Evolutionary conservation across 2,113 vertebrate species (phyloP), one percentile per base, ranked within the genome.

Genomic region (Pholis gunnellus): DNA sequence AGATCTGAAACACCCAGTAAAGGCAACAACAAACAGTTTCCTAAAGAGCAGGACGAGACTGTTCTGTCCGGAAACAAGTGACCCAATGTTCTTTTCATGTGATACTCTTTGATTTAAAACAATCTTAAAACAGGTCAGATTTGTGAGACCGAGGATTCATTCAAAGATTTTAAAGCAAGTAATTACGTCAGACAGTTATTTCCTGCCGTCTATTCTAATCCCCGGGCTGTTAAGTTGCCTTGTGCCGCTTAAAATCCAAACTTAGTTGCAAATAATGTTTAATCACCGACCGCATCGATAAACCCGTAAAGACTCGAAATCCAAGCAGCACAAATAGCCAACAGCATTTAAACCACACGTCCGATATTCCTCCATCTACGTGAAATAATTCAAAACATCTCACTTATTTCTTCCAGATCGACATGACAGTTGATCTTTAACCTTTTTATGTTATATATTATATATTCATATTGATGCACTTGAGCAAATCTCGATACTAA

Each of bases 401-500:
- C 36, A 72, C 56, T 34, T 5, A 6, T 48, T 56, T 42, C 25
- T 75, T 22, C 0, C 36, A 52, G 8, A 72, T 59, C 50, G 63
- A 68, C 68, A 56, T 70, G 80, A 68, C 65, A 72, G 68, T 8
- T 72, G 67, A 79, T 87, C 68, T 70, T 17, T 36, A 82, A 3
- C 36, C 5, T 76, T 42, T 87, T 81, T 31, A 77, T 72, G 46
- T 9, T 36, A 56, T 75, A 73, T 68, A 88, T 36, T 52, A 57
- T 27, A 75, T 80, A 84, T 88, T 87, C 50, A 84, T 52, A 60
- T 0, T 5, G 57, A 86, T 63, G 67, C 74, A 90, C 72, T 91
- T 93, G 86, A 93, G 22, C 50, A 75, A 4, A 73, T 89, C 83
- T 91, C 91, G 52, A 50, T 10, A 60, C 50, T 68, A 68, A 79